phyloP scores from a whole-genome alignment of 2,888 invertebrate genomes.

The Suillia variegata region DNA sequence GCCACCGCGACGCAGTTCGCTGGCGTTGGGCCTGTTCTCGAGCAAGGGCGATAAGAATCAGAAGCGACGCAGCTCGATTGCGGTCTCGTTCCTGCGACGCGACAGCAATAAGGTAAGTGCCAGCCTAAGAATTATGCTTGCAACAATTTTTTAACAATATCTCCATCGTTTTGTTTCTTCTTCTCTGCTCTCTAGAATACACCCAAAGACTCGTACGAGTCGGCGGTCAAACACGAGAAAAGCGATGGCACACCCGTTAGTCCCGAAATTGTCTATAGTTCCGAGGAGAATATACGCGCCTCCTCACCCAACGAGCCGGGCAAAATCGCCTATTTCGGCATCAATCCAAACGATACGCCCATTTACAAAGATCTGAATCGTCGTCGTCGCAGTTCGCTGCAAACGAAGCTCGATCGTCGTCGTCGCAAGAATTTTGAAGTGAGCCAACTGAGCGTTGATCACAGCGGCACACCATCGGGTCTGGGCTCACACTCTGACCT shows the following conservation, averaged over 20 bases:
- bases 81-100: conserved; percentile 56
- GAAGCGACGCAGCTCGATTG: conserved; percentile 62
- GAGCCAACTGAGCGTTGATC: conserved; percentile 46
- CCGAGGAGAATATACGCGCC: conserved; percentile 54
- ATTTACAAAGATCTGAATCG: conserved; percentile 55
- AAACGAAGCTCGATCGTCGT: conserved; percentile 59
- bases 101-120: conserved; percentile 55
- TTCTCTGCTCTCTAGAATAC: conserved; percentile 39
- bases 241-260: conserved; percentile 51
- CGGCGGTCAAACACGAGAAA: conserved; percentile 58
- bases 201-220: conserved; percentile 58
- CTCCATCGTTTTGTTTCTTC: too few relatives aligned
- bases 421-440: conserved; percentile 58
- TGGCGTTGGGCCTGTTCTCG: conserved; percentile 55
- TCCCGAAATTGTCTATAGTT: conserved; percentile 50
- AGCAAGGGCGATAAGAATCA: conserved; percentile 51
- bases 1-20: conserved; percentile 58
- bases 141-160: neutral
- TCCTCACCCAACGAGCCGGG: conserved; percentile 55
- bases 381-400: conserved; percentile 58
- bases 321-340: conserved; percentile 51
- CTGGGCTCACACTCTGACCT: conserved; percentile 41
- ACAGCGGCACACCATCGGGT: conserved; percentile 32
- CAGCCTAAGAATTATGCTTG: too few relatives aligned
- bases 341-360: conserved; percentile 42